Evolutionary conservation across 2,113 vertebrate species (phyloP).

Genomic region (Silurus glanis): DNA sequence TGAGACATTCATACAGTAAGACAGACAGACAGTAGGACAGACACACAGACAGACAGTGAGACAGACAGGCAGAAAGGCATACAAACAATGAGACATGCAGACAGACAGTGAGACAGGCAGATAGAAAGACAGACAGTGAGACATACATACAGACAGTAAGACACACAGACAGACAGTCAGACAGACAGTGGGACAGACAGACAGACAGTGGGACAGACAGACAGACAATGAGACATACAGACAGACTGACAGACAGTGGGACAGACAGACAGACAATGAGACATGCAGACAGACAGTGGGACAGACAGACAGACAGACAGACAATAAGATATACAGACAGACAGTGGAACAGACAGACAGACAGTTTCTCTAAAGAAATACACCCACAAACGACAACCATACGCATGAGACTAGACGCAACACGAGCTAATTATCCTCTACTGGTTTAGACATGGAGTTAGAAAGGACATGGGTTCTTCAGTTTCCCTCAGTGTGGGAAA

Average conservation of each 20-base stretch:
- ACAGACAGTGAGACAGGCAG: conserved; percentile 14
- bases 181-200: conserved; percentile 15
- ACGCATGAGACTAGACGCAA: background rate
- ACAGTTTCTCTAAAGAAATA: background rate
- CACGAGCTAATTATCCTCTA: background rate
- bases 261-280: conserved; percentile 30
- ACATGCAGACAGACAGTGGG: conserved; percentile 1
- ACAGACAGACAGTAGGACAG: background rate
- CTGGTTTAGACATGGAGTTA: background rate
- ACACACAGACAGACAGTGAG: too few relatives aligned
- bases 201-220: background rate
- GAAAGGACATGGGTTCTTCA: background rate
- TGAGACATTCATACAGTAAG: background rate
- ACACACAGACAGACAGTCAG: background rate
- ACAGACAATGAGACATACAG: background rate
- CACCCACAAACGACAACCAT: background rate
- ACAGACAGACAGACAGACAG: conserved; percentile 32
- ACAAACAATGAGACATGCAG: background rate
- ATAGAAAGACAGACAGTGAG: background rate
- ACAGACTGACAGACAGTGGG: conserved; percentile 45
- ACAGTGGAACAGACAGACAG: conserved; percentile 12
- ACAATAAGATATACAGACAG: conserved; percentile 19
- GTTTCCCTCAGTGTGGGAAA: background rate
- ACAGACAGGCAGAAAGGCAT: background rate
- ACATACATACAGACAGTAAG: too few relatives aligned